Evolutionary conservation across 2,888 invertebrate species (phyloP), one percentile per base, ranked within the genome.

Genomic region (Minunthozetes semirufus): DNA sequence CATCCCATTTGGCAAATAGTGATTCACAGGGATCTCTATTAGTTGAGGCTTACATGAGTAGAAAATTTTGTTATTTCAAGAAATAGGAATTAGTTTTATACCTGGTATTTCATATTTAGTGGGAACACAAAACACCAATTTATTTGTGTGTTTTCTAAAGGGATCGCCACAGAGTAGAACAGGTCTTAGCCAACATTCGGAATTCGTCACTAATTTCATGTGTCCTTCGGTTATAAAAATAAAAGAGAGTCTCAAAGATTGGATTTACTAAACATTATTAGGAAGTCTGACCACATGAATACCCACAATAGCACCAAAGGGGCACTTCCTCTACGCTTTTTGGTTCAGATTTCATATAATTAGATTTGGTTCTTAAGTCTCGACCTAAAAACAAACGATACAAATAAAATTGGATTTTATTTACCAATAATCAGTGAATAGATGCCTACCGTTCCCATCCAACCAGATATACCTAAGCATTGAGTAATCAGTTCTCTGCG

Each of bases 391-490:
- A n/a, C 22, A 61, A 46, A 5, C 1, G 6, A 27, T n/a, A 33
- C 1, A 38, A 66, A 11, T 38, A 15, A 38, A n/a, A 38, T 59
- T 13, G 66, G 38, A 66, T n/a, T 19, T 27, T 38, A 3, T 38
- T 9, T 29, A 33, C 4, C 25, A 17, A 29, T 63, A 63, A 29
- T 27, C 6, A 33, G 17, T 17, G 6, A 27, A 63, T 63, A 66
- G 13, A 66, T 38, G 9, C 22, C n/a, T 68, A 68, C 68, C 68
- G 22, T 42, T 68, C 4, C 68, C 68, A 42, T 68, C 68, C 68
- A 68, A 46, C 68, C 68, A 68, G 13, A 68, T 68, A 19, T 68
- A 68, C 33, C 68, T 68, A 19, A 68, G 13, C 15, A 13, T 19
- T 0, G 38, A 6, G 13, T 42, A 38, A 17, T 42, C 22, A n/a